Evolutionary conservation across 2,113 vertebrate genomes (phyloP).

Genomic region (Calcarius ornatus): DNA sequence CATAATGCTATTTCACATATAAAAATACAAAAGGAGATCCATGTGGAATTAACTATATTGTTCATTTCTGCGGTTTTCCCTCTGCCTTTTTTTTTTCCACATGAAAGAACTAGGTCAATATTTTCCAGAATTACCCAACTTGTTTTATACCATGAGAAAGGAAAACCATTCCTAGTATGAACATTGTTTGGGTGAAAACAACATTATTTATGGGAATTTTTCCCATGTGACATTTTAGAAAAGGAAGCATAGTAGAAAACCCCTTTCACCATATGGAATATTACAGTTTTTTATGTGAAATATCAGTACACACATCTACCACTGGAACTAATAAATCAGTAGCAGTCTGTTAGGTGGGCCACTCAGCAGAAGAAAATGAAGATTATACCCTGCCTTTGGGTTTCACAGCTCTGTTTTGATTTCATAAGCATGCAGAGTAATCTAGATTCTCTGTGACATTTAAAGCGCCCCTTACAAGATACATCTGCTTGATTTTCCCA

Average conservation of each 20-base stretch:
- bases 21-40: slow-evolving; percentile 10
- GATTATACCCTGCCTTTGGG: background rate
- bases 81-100: background rate
- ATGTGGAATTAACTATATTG: slow-evolving; percentile 16
- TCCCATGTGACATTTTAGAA: background rate
- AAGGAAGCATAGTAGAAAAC: background rate
- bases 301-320: background rate
- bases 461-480: background rate
- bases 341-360: background rate
- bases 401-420: background rate
- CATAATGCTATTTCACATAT: slow-evolving; percentile 20
- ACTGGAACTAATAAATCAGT: slow-evolving; percentile 1
- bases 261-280: background rate
- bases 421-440: background rate
- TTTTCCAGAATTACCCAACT: background rate
- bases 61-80: background rate
- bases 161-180: background rate
- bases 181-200: background rate
- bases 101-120: slow-evolving; percentile 18
- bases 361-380: background rate
- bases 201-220: background rate
- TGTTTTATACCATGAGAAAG: background rate
- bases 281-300: background rate
- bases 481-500: background rate
- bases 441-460: background rate